Percentiles rank a stretch among this genome's conserved stretches.
These are phyloP conservation scores for Campoplex capitator DNA, from an alignment of 2,888 invertebrate genomes.

Conservation along the genomic window DNA sequence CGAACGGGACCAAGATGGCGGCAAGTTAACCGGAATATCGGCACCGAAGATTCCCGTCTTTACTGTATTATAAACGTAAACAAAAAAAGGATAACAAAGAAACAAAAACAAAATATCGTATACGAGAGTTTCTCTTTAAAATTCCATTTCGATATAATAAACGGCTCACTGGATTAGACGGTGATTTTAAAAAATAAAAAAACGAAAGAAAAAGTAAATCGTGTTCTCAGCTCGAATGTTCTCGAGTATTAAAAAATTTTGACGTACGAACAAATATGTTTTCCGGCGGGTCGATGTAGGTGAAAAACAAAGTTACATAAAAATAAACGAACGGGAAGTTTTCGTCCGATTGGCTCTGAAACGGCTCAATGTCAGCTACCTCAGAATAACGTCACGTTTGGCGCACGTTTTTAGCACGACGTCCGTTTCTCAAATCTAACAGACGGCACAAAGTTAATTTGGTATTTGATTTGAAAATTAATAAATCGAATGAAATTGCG, in stretches of 20 bases:
- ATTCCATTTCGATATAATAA: constrained; percentile 63
- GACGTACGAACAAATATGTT: no score
- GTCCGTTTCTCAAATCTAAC: constrained; percentile 68
- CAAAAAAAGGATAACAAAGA: not conserved
- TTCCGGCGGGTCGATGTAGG: no score
- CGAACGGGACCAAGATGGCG: constrained; percentile 84
- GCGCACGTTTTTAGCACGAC: constrained; percentile 74
- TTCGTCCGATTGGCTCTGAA: constrained; percentile 83
- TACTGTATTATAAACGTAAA: constrained; percentile 61
- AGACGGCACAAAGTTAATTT: constrained; percentile 40
- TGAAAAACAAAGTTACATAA: not conserved
- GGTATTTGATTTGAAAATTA: not conserved
- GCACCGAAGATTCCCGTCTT: constrained; percentile 80
- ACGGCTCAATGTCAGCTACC: constrained; percentile 84
- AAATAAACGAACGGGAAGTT: constrained; percentile 75
- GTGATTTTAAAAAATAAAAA: constrained; percentile 41
- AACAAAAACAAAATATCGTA: constrained; percentile 57
- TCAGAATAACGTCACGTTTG: constrained; percentile 81
- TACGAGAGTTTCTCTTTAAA: constrained; percentile 67
- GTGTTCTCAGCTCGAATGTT: constrained; percentile 58
- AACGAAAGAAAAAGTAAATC: constrained; percentile 26
- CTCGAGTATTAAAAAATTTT: constrained; percentile 34
- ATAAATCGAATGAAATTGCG: constrained; percentile 48
- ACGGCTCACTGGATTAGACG: constrained; percentile 40
- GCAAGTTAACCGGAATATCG: constrained; percentile 79